Evolutionary conservation across 2,888 invertebrate genomes (phyloP).

Genomic region (Sphaerophoria rueppellii): DNA sequence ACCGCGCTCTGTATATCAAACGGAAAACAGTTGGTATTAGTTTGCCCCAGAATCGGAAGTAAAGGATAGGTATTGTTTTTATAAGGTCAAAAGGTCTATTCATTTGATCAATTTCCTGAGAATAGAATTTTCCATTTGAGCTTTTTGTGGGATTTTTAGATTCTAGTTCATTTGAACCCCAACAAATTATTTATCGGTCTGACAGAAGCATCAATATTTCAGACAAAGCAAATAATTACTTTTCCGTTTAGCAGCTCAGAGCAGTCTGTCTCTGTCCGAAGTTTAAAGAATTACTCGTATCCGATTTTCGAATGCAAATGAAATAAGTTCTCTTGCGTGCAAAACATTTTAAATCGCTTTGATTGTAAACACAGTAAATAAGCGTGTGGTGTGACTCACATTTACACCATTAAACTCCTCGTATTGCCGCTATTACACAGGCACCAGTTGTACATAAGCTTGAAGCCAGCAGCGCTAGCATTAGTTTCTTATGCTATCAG

Average conservation of each 20-base stretch:
- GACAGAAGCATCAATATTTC: too few species aligned
- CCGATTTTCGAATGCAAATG: neutral
- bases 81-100: neutral
- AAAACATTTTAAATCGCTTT: neutral
- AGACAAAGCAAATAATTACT: too few species aligned
- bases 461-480: neutral
- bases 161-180: too few species aligned
- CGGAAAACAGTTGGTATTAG: too few species aligned
- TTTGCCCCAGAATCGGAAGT: neutral
- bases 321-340: neutral
- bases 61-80: neutral
- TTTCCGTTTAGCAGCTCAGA: too few species aligned
- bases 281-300: neutral
- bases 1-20: too few species aligned
- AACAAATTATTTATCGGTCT: too few species aligned
- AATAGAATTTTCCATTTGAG: neutral
- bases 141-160: too few species aligned
- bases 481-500: constrained; percentile 5
- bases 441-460: neutral
- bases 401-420: neutral
- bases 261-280: too few species aligned
- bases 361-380: constrained; percentile 1
- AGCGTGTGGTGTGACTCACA: neutral
- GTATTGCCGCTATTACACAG: neutral
- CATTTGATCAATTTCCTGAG: neutral